A percentile compares a stretch with the other conserved stretches of the same genome.
These are phyloP conservation scores for Periplaneta americana DNA, from an alignment of 1,140 invertebrate genomes.

Conservation along the genomic window DNA sequence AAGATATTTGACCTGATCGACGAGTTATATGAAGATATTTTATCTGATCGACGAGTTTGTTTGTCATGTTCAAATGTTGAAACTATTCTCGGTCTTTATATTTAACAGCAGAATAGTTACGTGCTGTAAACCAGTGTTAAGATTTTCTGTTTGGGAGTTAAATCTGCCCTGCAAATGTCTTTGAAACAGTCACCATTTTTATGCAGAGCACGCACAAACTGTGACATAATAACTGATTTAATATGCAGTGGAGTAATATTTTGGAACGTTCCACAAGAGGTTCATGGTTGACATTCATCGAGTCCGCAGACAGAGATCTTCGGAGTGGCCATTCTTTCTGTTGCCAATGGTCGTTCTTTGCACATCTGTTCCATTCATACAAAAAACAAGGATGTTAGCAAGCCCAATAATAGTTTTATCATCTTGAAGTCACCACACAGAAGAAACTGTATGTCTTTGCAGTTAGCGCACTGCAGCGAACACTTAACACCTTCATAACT, in stretches of 20 bases:
- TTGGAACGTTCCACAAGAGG: conserved; percentile 29
- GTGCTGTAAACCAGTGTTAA: too few species aligned
- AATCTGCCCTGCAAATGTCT: conserved; percentile 29
- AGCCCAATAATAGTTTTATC: conserved; percentile 31
- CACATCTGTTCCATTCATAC: conserved; percentile 38
- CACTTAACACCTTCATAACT: conserved; percentile 26
- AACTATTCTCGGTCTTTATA: too few species aligned
- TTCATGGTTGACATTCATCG: conserved; percentile 31
- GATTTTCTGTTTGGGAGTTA: conserved; percentile 29
- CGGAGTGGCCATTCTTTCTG: conserved; percentile 28
- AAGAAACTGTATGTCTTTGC: conserved; percentile 33
- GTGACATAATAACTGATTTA: conserved; percentile 34
- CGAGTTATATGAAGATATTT: too few species aligned
- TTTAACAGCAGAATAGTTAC: too few species aligned
- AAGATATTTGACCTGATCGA: too few species aligned
- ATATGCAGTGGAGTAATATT: conserved; percentile 34
- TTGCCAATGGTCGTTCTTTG: conserved; percentile 28
- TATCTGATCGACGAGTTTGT: too few species aligned
- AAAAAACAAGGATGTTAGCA: conserved; percentile 38
- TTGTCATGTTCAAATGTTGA: too few species aligned
- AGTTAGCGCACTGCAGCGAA: conserved; percentile 29
- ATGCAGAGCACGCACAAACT: conserved; percentile 31
- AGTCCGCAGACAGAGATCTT: conserved; percentile 26
- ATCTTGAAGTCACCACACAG: conserved; percentile 36
- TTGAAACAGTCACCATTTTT: conserved; percentile 30